phyloP scores from a whole-genome alignment of 2,113 vertebrate species.

The Hassar affinis region DNA sequence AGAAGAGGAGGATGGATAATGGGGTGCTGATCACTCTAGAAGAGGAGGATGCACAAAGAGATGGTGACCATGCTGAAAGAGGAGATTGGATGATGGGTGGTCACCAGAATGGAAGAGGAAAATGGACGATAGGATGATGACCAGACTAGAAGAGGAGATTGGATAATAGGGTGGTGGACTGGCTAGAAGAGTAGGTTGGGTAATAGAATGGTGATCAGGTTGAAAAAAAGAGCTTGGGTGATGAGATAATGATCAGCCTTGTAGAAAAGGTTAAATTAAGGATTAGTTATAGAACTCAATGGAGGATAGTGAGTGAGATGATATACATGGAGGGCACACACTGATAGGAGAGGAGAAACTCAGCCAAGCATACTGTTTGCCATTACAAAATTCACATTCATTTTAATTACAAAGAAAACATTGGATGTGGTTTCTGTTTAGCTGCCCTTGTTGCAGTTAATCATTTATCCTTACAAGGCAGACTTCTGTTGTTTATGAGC shows the following conservation, averaged over 20 bases:
- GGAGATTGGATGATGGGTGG: background rate
- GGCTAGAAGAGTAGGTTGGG: no score
- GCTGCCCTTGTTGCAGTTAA: background rate
- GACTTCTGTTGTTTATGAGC: background rate
- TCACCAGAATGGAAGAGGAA: background rate
- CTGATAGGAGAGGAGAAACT: background rate
- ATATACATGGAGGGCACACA: background rate
- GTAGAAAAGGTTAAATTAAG: background rate
- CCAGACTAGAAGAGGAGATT: background rate
- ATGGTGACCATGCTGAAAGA: background rate
- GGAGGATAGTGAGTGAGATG: background rate
- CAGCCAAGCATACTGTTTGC: background rate
- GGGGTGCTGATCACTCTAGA: background rate
- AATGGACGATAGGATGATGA: background rate
- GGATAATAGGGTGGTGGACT: background rate
- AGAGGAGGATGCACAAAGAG: background rate
- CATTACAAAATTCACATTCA: background rate
- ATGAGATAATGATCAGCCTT: background rate
- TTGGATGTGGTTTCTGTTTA: background rate
- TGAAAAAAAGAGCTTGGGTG: background rate
- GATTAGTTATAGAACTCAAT: background rate
- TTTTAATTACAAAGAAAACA: slow-evolving; percentile 1
- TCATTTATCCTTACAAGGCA: background rate
- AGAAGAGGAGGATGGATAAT: background rate
- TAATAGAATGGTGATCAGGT: background rate